Evolutionary conservation across 2,797 vertebrate species (phyloP).

Genomic region (Eleutherodactylus coqui): DNA sequence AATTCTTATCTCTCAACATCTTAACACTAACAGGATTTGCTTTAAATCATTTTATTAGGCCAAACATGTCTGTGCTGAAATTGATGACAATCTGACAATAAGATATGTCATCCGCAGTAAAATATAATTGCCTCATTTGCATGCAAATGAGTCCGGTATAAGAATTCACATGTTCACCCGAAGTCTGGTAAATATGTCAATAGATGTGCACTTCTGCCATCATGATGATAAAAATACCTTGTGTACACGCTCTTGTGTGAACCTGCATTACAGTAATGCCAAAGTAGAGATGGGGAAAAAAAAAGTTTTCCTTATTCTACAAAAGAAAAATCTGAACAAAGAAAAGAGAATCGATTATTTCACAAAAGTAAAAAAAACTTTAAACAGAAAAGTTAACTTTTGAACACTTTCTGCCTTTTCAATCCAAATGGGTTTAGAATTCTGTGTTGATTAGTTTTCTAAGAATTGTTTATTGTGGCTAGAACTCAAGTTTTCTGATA

Average conservation of each 20-base stretch:
- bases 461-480: too few species aligned
- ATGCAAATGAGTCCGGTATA: slow-evolving; percentile 56
- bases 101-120: slow-evolving; percentile 54
- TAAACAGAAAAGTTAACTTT: too few species aligned
- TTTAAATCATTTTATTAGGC: slow-evolving; percentile 48
- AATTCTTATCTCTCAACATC: slow-evolving; percentile 45
- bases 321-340: background rate
- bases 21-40: slow-evolving; percentile 38
- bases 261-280: slow-evolving; percentile 31
- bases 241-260: slow-evolving; percentile 44
- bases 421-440: too few species aligned
- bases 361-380: background rate
- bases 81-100: slow-evolving; percentile 56
- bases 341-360: background rate
- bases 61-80: slow-evolving; percentile 44
- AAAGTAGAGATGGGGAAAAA: background rate
- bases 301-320: background rate
- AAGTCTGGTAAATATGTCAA: slow-evolving; percentile 62
- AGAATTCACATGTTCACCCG: slow-evolving; percentile 53
- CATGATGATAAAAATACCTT: slow-evolving; percentile 55
- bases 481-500: too few species aligned
- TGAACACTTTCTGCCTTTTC: too few species aligned
- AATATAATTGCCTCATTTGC: slow-evolving; percentile 63
- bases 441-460: too few species aligned
- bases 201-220: slow-evolving; percentile 56